These are phyloP conservation scores for Lagodon rhomboides DNA, from an alignment of 2,797 vertebrate genomes.

Conservation along the genomic window DNA sequence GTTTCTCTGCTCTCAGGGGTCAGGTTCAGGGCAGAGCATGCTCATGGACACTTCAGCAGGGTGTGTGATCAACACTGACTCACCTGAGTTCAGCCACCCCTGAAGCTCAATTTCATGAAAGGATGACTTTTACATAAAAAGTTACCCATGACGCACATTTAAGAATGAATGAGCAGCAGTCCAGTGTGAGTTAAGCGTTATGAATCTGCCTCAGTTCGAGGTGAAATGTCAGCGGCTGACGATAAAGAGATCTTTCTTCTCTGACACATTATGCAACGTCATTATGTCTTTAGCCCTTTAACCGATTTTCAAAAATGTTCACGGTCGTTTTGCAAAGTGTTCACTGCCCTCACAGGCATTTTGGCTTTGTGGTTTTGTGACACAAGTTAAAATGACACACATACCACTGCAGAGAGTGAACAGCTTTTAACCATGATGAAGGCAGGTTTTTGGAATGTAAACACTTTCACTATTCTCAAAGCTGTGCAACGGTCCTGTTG, in stretches of 20 bases:
- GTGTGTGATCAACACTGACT: background rate
- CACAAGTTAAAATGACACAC: background rate
- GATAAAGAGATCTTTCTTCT: constrained; percentile 33
- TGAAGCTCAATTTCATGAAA: background rate
- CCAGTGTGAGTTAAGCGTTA: background rate
- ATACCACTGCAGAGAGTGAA: background rate
- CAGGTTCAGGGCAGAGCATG: background rate
- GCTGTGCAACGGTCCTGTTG: background rate
- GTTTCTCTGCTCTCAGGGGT: background rate
- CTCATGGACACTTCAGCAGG: background rate
- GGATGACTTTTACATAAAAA: background rate
- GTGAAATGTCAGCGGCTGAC: constrained; percentile 7
- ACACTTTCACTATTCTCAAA: background rate
- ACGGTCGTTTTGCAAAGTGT: background rate
- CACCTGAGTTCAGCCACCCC: background rate
- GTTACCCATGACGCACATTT: background rate
- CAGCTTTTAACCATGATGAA: background rate
- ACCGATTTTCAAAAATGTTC: background rate
- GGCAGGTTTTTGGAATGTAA: background rate
- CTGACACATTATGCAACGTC: constrained; percentile 33
- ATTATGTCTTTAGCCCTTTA: constrained; percentile 28
- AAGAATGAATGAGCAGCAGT: background rate
- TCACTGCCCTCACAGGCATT: constrained; percentile 4
- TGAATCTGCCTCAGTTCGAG: background rate
- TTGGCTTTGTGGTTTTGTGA: constrained; percentile 47